Evolutionary conservation across 2,888 invertebrate genomes (phyloP).

Genomic region (Caenorhabditis sp.): DNA sequence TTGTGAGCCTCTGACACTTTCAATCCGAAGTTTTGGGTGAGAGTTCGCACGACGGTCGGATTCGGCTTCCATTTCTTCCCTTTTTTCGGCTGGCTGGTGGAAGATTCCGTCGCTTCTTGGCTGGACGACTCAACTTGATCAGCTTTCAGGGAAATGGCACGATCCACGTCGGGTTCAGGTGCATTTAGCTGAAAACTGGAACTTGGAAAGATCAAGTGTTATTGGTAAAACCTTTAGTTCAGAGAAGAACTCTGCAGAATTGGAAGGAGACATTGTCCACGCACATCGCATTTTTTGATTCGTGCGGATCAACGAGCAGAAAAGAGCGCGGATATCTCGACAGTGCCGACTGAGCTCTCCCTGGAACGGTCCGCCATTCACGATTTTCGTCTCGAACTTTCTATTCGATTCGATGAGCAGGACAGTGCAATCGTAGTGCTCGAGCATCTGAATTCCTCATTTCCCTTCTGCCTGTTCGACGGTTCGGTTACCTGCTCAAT

Average conservation of each 20-base stretch:
- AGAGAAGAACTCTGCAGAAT: conserved; percentile 94
- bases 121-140: conserved; percentile 58
- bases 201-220: too few species aligned
- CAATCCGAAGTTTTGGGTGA: conserved; percentile 48
- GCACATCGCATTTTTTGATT: conserved; percentile 93
- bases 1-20: conserved; percentile 44
- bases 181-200: conserved; percentile 60
- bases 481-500: conserved; percentile 83
- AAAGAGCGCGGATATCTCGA: conserved; percentile 75
- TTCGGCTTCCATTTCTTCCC: conserved; percentile 59
- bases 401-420: conserved; percentile 75
- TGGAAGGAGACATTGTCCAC: conserved; percentile 97
- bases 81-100: conserved; percentile 19
- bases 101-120: conserved; percentile 1
- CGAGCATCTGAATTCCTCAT: conserved; percentile 72
- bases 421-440: conserved; percentile 72
- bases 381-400: conserved; percentile 73
- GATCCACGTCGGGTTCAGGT: conserved; percentile 64
- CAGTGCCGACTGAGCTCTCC: conserved; percentile 76
- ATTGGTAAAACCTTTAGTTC: conserved; percentile 86
- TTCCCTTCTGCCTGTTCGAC: not conserved
- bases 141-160: conserved; percentile 61
- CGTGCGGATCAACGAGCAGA: conserved; percentile 93
- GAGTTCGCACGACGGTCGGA: conserved; percentile 57
- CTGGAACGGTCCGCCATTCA: conserved; percentile 77